These are phyloP conservation scores for Shinisaurus crocodilurus DNA, from an alignment of 2,113 vertebrate genomes.

Conservation along the genomic window DNA sequence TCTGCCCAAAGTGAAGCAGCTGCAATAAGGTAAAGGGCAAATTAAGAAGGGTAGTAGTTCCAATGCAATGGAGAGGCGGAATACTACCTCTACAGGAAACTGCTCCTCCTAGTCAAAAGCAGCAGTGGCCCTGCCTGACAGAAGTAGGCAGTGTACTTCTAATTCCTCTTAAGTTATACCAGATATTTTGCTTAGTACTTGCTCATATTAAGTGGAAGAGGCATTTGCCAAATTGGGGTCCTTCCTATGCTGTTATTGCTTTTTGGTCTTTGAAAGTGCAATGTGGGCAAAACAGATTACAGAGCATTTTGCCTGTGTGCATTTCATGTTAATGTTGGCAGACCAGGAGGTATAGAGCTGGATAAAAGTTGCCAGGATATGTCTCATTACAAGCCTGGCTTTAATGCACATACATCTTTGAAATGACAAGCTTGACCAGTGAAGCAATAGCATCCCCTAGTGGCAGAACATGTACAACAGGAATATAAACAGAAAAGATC, in stretches of 20 bases:
- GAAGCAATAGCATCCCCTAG: constrained; percentile 7
- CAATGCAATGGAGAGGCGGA: neutral
- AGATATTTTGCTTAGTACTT: neutral
- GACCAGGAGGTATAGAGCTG: neutral
- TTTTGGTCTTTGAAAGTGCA: neutral
- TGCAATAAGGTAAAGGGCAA: neutral
- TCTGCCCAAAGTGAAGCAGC: neutral
- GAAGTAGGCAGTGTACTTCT: neutral
- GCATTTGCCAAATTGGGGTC: neutral
- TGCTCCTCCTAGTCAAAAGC: neutral
- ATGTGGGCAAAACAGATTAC: neutral
- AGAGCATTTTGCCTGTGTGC: neutral
- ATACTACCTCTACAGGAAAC: neutral
- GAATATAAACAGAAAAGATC: neutral
- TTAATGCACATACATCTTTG: too few relatives aligned
- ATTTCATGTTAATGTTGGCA: neutral
- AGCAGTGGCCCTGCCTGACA: neutral
- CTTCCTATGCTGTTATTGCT: neutral
- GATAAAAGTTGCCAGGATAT: neutral
- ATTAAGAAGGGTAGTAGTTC: neutral
- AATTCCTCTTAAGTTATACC: neutral
- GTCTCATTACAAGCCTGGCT: neutral
- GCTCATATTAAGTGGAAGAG: neutral
- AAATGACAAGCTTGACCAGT: neutral
- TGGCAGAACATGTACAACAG: neutral